Evolutionary conservation across 1,140 invertebrate genomes (phyloP).

Genomic region (Sweltsa coloradensis): DNA sequence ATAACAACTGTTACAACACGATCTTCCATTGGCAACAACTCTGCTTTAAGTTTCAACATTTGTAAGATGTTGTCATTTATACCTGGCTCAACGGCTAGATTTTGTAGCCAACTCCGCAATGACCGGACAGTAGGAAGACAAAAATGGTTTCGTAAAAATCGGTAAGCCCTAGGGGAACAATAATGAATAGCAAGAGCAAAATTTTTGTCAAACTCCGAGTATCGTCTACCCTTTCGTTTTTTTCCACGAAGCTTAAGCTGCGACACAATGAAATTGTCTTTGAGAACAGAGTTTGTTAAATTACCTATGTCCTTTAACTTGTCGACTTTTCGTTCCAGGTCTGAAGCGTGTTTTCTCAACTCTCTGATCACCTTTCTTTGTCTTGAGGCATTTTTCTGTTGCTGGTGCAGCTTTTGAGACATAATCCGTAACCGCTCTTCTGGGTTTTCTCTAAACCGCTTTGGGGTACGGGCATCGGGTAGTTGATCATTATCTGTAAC

Average conservation of each 20-base stretch:
- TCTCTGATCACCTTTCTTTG: not conserved
- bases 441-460: not conserved
- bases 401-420: not conserved
- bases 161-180: not conserved
- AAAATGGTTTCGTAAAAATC: not conserved
- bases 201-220: not conserved
- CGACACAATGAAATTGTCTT: not conserved
- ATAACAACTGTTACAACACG: not conserved
- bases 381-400: not conserved
- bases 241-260: not conserved
- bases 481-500: not conserved
- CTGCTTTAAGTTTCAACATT: not conserved
- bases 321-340: not conserved
- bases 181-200: conserved; percentile 1
- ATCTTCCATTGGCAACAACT: not conserved
- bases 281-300: not conserved
- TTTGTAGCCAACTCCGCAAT: not conserved
- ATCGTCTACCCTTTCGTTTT: not conserved
- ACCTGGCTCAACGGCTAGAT: not conserved
- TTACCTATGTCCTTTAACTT: not conserved
- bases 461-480: not conserved
- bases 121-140: not conserved
- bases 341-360: not conserved
- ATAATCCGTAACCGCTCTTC: not conserved
- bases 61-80: not conserved